Conservation (phyloP, 1,140 invertebrate genomes). For the Zaprionus africanus region DNA sequence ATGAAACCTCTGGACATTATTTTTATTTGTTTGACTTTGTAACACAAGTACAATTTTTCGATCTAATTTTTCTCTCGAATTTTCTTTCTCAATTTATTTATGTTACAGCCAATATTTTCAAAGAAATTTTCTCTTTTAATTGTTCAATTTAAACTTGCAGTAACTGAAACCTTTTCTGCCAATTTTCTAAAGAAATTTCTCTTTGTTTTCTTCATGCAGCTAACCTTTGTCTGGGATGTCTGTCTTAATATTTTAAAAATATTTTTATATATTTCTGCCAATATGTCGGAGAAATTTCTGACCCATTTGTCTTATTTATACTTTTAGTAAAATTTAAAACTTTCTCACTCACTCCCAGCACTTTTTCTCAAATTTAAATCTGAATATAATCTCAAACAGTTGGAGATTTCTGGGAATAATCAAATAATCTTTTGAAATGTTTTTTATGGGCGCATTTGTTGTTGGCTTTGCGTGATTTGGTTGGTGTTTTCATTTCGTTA, state of each 20-base stretch:
- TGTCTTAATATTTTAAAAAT: background rate
- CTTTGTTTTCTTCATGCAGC: too few species aligned
- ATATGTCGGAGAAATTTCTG: background rate
- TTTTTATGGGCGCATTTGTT: constrained; percentile 21
- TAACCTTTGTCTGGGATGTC: too few species aligned
- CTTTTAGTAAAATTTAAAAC: background rate
- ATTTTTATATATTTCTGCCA: background rate
- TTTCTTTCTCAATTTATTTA: too few species aligned
- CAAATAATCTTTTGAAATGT: background rate
- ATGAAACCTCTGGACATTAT: too few species aligned
- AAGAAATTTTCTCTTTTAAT: too few species aligned
- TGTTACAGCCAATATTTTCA: too few species aligned
- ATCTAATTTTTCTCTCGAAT: too few species aligned
- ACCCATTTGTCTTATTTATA: background rate
- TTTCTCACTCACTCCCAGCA: background rate
- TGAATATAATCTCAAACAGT: background rate
- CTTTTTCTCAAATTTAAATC: background rate
- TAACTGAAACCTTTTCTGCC: too few species aligned
- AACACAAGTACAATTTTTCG: too few species aligned
- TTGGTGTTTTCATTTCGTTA: constrained; percentile 42
- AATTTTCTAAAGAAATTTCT: too few species aligned
- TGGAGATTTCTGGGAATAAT: background rate
- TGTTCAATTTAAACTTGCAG: too few species aligned
- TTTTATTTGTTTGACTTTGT: too few species aligned
- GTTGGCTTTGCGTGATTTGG: constrained; percentile 33